These are phyloP conservation scores for Drosophila fuyamai DNA, from an alignment of 1,140 invertebrate genomes.

Conservation along the genomic window DNA sequence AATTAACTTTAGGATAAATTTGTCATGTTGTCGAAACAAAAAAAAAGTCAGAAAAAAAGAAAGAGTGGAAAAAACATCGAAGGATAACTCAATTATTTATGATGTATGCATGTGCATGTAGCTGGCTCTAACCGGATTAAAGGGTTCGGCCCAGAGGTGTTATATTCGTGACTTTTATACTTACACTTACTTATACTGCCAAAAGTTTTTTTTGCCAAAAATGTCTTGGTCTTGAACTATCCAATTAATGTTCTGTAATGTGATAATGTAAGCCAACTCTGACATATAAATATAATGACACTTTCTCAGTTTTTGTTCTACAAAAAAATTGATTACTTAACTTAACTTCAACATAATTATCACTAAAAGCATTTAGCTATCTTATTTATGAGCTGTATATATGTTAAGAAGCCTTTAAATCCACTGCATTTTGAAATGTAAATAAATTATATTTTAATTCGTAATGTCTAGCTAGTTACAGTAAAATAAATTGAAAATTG, in stretches of 20 bases:
- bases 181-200: neutral
- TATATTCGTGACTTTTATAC: constrained; percentile 14
- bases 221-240: neutral
- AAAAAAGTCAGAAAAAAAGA: neutral
- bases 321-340: too few relatives aligned
- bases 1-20: constrained; percentile 62
- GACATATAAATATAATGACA: neutral
- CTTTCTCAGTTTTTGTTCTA: too few relatives aligned
- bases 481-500: too few relatives aligned
- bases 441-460: too few relatives aligned
- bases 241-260: neutral
- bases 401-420: too few relatives aligned
- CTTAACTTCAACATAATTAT: too few relatives aligned
- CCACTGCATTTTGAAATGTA: too few relatives aligned
- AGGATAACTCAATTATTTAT: constrained; percentile 47
- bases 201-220: neutral
- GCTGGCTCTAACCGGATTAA: constrained; percentile 21
- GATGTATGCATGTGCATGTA: constrained; percentile 37
- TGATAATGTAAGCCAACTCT: neutral
- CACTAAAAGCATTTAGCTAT: too few relatives aligned
- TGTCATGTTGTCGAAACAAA: constrained; percentile 48
- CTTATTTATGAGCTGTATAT: too few relatives aligned
- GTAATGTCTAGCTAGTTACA: too few relatives aligned
- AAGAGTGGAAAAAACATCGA: constrained; percentile 10
- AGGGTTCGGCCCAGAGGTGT: constrained; percentile 22